Base-by-base conservation (phyloP, 2,888 invertebrate species). In the Sarcophaga subvicina region DNA sequence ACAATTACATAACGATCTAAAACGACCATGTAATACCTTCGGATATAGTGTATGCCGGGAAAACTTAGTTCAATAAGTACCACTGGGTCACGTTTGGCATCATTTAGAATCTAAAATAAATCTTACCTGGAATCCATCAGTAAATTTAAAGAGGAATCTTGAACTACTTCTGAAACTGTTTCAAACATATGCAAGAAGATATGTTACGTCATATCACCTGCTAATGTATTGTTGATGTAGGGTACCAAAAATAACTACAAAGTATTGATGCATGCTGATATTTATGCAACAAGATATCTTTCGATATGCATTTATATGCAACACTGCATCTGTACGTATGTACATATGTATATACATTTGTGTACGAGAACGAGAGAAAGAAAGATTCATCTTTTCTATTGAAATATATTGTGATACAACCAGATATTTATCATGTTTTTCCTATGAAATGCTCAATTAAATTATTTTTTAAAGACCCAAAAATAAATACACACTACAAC, bases 371-470 rank as follows among this genome's bases (percentile, higher is more conserved):
- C 10, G 37, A 37, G 10, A 37, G 37, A 37, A 10, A 1, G 37
- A 37, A 37, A 6, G 37, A 6, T 0, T 6, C 37, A 37, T 6
- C 37, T 37, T 37, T 37, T 37, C 49, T 54, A 54, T 54, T 14
- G 17, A 54, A 14, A 54, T 54, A 12, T 54, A 37, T 54, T 54
- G 17, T 54, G 54, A 49, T 54, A n/a, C 45, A n/a, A 45, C 4
- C 17, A 54, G 54, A 54, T 67, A 27, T 70, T 70, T 70, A 70
- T 54, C 11, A 60, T 37, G 54, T 14, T 60, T 72, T 70, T 71
- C 6, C 72, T 22, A 60, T 59, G n/a, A 72, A 60, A 72, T 60
- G 72, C 72, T 45, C 60, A 72, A 72, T 60, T 72, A 72, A 72
- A 60, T 60, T 60, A 72, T 60, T 14, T 72, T 72, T 37, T 60